phyloP scores from a whole-genome alignment of 2,888 invertebrate species.

The Gymnosoma rotundatum region DNA sequence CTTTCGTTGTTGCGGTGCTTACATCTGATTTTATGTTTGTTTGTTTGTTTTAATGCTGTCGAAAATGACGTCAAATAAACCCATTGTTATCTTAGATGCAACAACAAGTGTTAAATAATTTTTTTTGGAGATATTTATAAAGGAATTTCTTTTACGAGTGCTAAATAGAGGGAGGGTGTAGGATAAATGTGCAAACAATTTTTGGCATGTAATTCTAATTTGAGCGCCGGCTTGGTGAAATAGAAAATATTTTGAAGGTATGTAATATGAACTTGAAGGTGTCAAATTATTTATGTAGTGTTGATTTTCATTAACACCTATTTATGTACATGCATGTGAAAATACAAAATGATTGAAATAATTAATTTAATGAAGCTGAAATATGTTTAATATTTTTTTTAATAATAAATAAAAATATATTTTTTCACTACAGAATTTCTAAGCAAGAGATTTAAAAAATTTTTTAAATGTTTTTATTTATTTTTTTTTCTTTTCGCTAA shows the following conservation, averaged over 20 bases:
- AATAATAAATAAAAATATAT: no score
- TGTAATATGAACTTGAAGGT: not conserved
- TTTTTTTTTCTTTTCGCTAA: no score
- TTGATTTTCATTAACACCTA: not conserved
- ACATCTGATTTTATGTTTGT: conserved; percentile 17
- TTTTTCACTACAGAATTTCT: no score
- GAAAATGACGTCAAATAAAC: conserved; percentile 56
- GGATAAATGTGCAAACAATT: not conserved
- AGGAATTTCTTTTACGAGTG: not conserved
- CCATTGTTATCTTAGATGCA: conserved; percentile 29
- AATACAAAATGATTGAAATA: no score
- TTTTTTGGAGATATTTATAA: not conserved
- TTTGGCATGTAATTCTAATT: conserved; percentile 2
- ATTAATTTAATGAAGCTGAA: no score
- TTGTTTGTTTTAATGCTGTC: not conserved
- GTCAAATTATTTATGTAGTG: not conserved
- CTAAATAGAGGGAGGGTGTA: not conserved
- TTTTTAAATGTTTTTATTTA: no score
- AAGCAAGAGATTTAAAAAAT: no score
- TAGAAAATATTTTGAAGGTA: no score
- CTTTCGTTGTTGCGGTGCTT: conserved; percentile 18
- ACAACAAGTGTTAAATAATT: conserved; percentile 56
- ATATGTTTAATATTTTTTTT: no score
- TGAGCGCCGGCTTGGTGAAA: not conserved
- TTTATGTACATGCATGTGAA: not conserved